A percentile compares a stretch with the other conserved stretches of the same genome.
Evolutionary conservation across 2,888 invertebrate species (phyloP).

Genomic region (Epiblema foenella): DNA sequence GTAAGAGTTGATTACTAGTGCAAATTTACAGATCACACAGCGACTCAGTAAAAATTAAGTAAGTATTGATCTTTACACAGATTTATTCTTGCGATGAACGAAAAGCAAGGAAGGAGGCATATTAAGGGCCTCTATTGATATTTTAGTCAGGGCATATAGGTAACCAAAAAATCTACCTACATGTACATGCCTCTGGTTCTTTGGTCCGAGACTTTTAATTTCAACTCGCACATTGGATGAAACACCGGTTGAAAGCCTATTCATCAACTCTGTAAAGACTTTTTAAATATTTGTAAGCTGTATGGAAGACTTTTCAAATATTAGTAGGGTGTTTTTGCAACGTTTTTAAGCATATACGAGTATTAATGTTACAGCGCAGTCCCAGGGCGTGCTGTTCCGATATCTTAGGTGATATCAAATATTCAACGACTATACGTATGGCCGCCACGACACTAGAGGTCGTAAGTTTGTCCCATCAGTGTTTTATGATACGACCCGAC

Average conservation of each 20-base stretch:
- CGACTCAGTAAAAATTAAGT: background rate
- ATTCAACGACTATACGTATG: constrained; percentile 25
- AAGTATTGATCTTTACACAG: too few relatives aligned
- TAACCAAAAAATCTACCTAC: background rate
- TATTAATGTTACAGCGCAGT: constrained; percentile 7
- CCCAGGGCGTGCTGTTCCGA: background rate
- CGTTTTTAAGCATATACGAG: background rate
- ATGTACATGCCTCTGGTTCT: background rate
- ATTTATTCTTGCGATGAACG: too few relatives aligned
- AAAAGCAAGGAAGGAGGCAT: background rate
- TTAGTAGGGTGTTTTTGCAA: constrained; percentile 4
- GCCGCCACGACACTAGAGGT: constrained; percentile 8
- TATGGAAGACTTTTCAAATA: constrained; percentile 6
- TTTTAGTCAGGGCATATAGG: background rate
- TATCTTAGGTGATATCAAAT: constrained; percentile 17
- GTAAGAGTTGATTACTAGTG: background rate
- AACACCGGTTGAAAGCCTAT: constrained; percentile 23
- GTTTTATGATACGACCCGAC: constrained; percentile 24
- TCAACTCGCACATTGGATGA: constrained; percentile 15
- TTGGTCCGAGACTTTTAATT: constrained; percentile 15
- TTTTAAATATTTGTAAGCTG: constrained; percentile 18
- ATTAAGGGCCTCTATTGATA: background rate
- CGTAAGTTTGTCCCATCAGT: constrained; percentile 19
- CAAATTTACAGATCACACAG: background rate
- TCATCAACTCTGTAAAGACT: constrained; percentile 11